phyloP scores from a whole-genome alignment of 2,113 vertebrate genomes.

The Chlamydotis undulata region DNA sequence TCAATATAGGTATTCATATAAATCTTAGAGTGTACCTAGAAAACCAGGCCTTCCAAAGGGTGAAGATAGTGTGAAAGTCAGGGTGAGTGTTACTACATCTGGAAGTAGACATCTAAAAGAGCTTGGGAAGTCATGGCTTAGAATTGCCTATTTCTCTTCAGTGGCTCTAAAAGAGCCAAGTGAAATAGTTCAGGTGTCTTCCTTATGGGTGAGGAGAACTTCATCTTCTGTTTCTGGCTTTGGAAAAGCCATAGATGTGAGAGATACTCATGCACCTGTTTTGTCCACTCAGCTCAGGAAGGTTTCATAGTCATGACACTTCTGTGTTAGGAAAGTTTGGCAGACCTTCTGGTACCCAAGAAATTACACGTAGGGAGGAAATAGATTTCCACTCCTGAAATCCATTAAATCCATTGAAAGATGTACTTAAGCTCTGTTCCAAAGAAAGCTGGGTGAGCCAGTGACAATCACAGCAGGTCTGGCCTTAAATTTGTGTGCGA shows the following conservation, averaged over 20 bases:
- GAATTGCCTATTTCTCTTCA: neutral
- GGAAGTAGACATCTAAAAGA: neutral
- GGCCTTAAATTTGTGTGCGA: neutral
- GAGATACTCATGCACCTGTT: neutral
- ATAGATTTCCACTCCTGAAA: neutral
- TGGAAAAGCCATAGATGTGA: neutral
- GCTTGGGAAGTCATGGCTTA: neutral
- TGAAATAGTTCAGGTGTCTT: neutral
- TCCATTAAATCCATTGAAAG: neutral
- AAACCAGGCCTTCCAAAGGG: neutral
- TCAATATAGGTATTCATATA: neutral
- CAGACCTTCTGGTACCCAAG: neutral
- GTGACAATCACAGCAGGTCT: neutral
- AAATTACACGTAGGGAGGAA: neutral
- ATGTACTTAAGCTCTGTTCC: neutral
- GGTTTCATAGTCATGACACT: neutral
- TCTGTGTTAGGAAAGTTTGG: neutral
- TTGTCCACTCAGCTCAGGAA: neutral
- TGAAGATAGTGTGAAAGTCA: neutral
- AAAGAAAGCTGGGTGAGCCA: neutral
- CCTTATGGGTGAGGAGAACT: neutral
- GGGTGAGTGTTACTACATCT: neutral
- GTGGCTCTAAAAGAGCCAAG: neutral
- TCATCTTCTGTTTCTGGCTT: neutral
- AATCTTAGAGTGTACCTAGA: neutral